These are phyloP conservation scores for Intellagama lesueurii DNA, from an alignment of 2,797 vertebrate species.

Conservation along the genomic window DNA sequence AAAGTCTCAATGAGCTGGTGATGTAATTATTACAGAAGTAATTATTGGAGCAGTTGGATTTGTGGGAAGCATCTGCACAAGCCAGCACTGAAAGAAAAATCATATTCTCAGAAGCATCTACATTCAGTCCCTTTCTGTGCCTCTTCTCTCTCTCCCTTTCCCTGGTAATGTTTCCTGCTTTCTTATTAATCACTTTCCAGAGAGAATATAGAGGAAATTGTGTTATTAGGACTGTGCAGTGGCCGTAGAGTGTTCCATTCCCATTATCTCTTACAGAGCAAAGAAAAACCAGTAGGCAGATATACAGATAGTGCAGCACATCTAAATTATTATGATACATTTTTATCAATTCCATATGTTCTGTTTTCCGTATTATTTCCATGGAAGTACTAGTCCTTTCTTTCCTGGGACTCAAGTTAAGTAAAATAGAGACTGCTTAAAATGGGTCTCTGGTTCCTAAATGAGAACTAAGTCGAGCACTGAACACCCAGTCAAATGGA, in stretches of 20 bases:
- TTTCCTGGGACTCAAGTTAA: background rate
- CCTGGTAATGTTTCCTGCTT: background rate
- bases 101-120: background rate
- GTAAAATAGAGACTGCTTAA: background rate
- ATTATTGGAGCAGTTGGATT: conserved; percentile 45
- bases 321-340: background rate
- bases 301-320: background rate
- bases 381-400: background rate
- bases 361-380: background rate
- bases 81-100: background rate
- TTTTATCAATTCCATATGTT: background rate
- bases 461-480: background rate
- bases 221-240: background rate
- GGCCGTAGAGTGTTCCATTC: background rate
- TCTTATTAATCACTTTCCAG: conserved; percentile 19
- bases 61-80: conserved; percentile 27
- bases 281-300: background rate
- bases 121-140: background rate
- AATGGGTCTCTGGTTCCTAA: background rate
- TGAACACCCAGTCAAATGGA: background rate
- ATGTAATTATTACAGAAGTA: conserved; percentile 57
- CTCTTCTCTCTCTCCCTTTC: background rate
- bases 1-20: conserved; percentile 39
- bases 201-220: background rate
- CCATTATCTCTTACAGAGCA: background rate